Base-by-base conservation (phyloP, 2,113 vertebrate genomes). In the Cathartes aura region DNA sequence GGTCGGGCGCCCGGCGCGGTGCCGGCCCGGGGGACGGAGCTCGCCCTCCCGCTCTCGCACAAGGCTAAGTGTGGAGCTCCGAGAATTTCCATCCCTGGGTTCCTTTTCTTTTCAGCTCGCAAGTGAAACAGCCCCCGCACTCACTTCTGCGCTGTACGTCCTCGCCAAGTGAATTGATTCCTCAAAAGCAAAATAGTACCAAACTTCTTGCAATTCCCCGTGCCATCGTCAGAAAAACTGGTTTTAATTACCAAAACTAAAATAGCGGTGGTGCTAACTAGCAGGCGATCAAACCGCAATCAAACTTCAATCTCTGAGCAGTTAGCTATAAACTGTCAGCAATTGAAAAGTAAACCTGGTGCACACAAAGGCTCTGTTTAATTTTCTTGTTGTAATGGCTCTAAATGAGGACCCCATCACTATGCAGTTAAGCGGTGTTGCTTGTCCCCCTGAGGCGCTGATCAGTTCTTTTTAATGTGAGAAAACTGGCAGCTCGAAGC, bases 351-450 rank as follows among this genome's bases (percentile, higher is more conserved):
- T 98, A 98, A 98, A 98, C 97, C 97, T 82, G 80, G 78, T 59
- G 94, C 96, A 96, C 96, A 98, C 98, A 98, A 98, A 98, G 96
- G 97, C 96, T 90, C 97, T 97, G 96, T 98, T 98, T 98, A 98
- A 98, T 98, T 98, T 98, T 97, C 97, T 83, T 91, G 97, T 96
- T 97, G 97, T 98, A 97, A 97, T 96, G 96, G 94, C 97, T 98
- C 97, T 98, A 98, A 98, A 98, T 97, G 98, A 98, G 98, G 98
- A 97, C 97, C 97, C 98, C 97, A 98, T 97, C 97, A 97, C 98
- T 92, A 96, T 93, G 96, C 97, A 97, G 97, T 97, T 97, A 98
- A 98, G 96, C 96, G 62, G 97, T 95, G 95, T 87, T 95, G 95
- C 98, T 97, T 90, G 96, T 97, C 94, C 97, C 97, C 97, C 97